phyloP scores from a whole-genome alignment of 2,888 invertebrate genomes.

The Morpho achilles region DNA sequence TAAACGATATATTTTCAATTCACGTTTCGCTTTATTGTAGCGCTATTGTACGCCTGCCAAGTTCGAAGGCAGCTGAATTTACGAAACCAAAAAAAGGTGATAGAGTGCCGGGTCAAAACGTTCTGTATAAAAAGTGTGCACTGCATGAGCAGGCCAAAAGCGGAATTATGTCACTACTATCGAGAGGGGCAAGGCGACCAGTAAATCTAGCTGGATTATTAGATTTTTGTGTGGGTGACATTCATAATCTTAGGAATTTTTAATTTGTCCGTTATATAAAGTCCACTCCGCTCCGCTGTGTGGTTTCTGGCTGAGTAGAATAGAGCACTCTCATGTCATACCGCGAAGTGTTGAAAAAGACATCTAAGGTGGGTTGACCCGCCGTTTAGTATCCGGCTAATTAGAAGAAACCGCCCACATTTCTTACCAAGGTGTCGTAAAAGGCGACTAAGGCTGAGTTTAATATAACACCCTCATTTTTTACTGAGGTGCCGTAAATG shows the following conservation, averaged over 20 bases:
- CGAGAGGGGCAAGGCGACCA: slow-evolving; percentile 9
- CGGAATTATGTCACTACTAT: slow-evolving; percentile 18
- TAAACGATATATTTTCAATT: slow-evolving; percentile 25
- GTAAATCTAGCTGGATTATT: slow-evolving; percentile 11
- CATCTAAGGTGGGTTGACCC: no score
- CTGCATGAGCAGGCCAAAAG: slow-evolving; percentile 9
- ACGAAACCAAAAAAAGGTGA: slow-evolving; percentile 24
- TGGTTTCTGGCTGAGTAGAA: no score
- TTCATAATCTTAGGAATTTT: neutral
- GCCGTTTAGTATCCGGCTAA: no score
- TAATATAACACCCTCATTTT: no score
- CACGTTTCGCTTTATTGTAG: slow-evolving; percentile 21
- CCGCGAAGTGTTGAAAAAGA: no score
- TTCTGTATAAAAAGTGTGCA: slow-evolving; percentile 17
- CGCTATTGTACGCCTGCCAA: slow-evolving; percentile 22
- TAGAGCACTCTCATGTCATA: no score
- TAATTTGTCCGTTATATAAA: no score
- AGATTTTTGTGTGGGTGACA: neutral
- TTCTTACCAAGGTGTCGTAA: no score
- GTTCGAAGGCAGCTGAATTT: slow-evolving; percentile 22
- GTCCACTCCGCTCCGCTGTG: no score
- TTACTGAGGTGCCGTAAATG: no score
- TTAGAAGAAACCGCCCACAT: no score
- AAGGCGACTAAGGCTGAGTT: no score
- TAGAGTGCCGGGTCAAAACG: slow-evolving; percentile 21